Evolutionary conservation across 2,888 invertebrate genomes (phyloP).

Genomic region (Spilarctia lutea): DNA sequence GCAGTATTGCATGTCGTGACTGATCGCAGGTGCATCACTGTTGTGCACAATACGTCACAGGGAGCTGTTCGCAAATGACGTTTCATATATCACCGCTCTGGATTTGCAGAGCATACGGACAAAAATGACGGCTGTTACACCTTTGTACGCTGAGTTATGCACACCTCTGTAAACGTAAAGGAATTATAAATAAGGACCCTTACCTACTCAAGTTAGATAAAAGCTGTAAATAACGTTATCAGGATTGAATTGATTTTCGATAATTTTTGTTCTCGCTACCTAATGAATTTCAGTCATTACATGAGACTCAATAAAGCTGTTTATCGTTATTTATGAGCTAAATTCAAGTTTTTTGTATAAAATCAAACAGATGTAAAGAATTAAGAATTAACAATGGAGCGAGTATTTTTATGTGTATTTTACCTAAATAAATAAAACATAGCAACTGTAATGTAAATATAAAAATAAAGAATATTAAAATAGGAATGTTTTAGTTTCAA

Average conservation of each 20-base stretch:
- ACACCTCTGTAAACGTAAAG: neutral
- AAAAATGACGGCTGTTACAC: conserved; percentile 49
- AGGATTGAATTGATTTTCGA: neutral
- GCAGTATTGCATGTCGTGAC: conserved; percentile 45
- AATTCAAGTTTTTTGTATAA: neutral
- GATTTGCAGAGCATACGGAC: conserved; percentile 44
- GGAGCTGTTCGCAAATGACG: conserved; percentile 56
- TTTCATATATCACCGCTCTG: conserved; percentile 57
- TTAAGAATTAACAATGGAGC: neutral
- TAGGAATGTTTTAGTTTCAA: conserved; percentile 16
- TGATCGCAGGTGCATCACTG: conserved; percentile 64
- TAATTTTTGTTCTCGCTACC: neutral
- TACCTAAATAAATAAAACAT: conserved; percentile 1
- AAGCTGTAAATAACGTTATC: neutral
- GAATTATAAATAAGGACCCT: neutral
- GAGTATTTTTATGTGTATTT: neutral
- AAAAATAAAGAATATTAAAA: conserved; percentile 4
- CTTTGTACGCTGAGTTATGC: conserved; percentile 29
- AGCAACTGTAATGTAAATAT: neutral
- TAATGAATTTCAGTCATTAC: neutral
- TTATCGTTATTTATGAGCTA: no score
- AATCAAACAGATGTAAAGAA: neutral
- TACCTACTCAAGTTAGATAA: neutral
- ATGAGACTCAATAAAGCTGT: neutral
- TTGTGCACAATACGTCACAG: conserved; percentile 51